A percentile compares a stretch with the other conserved stretches of the same genome.
These are phyloP conservation scores for Gandaritis pyraliata DNA, from an alignment of 2,888 invertebrate species.

Conservation along the genomic window DNA sequence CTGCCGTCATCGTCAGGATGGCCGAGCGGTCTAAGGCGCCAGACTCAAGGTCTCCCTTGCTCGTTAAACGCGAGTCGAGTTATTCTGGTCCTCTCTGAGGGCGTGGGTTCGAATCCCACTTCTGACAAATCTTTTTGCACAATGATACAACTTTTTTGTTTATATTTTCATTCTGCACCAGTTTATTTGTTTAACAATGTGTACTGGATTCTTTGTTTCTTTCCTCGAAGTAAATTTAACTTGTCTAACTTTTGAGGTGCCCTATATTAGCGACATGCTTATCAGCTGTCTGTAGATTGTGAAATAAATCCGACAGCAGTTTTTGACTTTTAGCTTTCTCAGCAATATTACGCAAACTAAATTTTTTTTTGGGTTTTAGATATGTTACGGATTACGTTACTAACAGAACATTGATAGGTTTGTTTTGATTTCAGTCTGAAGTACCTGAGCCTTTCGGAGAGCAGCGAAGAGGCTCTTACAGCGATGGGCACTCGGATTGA, in stretches of 20 bases:
- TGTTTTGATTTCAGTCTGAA: slow-evolving; percentile 83
- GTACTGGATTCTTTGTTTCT: no score
- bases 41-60: slow-evolving; percentile 71
- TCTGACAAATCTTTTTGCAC: slow-evolving; percentile 70
- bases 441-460: slow-evolving; percentile 83
- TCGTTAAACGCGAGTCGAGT: slow-evolving; percentile 81
- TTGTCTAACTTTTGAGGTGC: not conserved
- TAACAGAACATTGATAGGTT: no score
- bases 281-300: slow-evolving; percentile 2
- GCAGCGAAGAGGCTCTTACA: slow-evolving; percentile 58
- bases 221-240: not conserved
- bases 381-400: no score
- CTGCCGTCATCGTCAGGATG: slow-evolving; percentile 85
- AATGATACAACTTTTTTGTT: not conserved
- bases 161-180: no score
- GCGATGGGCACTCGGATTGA: slow-evolving; percentile 55
- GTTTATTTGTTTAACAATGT: no score
- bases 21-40: slow-evolving; percentile 94
- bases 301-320: slow-evolving; percentile 1
- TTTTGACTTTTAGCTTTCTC: not conserved
- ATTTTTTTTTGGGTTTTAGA: no score
- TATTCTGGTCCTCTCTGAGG: slow-evolving; percentile 88
- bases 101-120: slow-evolving; percentile 91
- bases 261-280: not conserved
- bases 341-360: not conserved